A percentile compares a stretch with the other conserved stretches of the same genome.
phyloP scores from a whole-genome alignment of 1,140 invertebrate species.

The Coptotermes formosanus region DNA sequence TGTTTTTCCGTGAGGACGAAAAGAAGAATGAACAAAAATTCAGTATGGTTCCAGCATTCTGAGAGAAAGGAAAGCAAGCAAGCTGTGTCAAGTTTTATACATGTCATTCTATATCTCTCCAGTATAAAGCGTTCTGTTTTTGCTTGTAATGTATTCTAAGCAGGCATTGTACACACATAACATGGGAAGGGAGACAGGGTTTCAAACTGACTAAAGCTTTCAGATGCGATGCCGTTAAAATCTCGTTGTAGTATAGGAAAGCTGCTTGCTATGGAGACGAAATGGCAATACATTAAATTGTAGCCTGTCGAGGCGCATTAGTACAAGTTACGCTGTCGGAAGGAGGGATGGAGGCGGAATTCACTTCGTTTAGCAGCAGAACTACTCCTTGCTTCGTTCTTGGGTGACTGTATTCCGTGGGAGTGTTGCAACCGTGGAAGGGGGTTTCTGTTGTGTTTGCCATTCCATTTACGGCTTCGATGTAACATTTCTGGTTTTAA shows the following conservation, averaged over 20 bases:
- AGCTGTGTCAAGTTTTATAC: neutral
- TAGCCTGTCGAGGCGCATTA: slow-evolving; percentile 2
- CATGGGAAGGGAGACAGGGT: neutral
- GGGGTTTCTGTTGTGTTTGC: no score
- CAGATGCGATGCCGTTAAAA: neutral
- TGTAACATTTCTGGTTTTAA: no score
- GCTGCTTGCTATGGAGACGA: neutral
- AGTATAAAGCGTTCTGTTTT: slow-evolving; percentile 13
- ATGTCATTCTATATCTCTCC: slow-evolving; percentile 1
- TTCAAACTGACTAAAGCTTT: slow-evolving; percentile 3
- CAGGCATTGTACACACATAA: slow-evolving; percentile 18
- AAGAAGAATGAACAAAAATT: neutral
- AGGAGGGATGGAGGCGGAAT: neutral
- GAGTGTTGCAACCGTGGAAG: no score
- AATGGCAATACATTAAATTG: slow-evolving; percentile 19
- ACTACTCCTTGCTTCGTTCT: neutral
- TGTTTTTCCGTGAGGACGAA: neutral
- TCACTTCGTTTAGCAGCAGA: neutral
- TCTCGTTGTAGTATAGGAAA: slow-evolving; percentile 4
- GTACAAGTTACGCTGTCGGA: neutral
- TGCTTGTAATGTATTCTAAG: slow-evolving; percentile 3
- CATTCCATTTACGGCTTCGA: no score
- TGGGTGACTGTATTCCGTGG: no score
- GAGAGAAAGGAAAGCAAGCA: neutral
- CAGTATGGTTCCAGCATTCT: neutral